Percentiles rank a stretch among this genome's conserved stretches.
These are phyloP conservation scores for Crocidura indochinensis DNA, from an alignment of 2,797 vertebrate genomes.

Conservation along the genomic window DNA sequence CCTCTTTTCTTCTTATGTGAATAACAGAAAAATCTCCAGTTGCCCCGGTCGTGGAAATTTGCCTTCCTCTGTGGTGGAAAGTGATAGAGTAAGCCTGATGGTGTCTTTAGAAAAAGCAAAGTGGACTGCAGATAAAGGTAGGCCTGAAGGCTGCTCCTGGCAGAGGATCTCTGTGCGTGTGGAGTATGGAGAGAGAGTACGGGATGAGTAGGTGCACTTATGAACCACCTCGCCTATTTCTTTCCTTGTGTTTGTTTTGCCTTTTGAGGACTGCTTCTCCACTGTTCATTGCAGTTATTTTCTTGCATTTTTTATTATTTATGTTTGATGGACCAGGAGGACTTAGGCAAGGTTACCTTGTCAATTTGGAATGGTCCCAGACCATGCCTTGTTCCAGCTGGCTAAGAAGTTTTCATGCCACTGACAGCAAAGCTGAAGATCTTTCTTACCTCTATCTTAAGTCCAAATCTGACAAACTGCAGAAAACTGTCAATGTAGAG, in stretches of 20 bases:
- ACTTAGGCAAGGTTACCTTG: conserved; percentile 88
- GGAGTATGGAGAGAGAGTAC: neutral
- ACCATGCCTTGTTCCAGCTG: conserved; percentile 67
- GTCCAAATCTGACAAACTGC: conserved; percentile 52
- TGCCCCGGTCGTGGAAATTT: neutral
- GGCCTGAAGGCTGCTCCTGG: neutral
- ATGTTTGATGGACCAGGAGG: conserved; percentile 81
- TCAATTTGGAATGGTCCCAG: conserved; percentile 59
- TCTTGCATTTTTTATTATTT: conserved; percentile 76
- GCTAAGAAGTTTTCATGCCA: conserved; percentile 54
- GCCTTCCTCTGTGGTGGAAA: conserved; percentile 39
- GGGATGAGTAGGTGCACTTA: conserved; percentile 1
- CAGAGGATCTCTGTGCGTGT: fast-evolving
- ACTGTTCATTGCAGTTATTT: conserved; percentile 79
- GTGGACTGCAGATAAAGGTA: neutral
- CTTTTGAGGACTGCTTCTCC: conserved; percentile 75
- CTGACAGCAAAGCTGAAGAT: conserved; percentile 74
- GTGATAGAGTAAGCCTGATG: neutral
- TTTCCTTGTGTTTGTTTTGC: conserved; percentile 71
- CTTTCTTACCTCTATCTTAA: conserved; percentile 77
- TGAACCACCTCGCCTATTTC: conserved; percentile 45
- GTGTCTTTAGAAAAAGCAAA: neutral
- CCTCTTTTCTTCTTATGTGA: neutral
- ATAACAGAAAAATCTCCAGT: neutral
- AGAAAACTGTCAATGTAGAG: conserved; percentile 70